Base-by-base conservation (phyloP, 2,888 invertebrate species). In the Drosophila falleni region DNA sequence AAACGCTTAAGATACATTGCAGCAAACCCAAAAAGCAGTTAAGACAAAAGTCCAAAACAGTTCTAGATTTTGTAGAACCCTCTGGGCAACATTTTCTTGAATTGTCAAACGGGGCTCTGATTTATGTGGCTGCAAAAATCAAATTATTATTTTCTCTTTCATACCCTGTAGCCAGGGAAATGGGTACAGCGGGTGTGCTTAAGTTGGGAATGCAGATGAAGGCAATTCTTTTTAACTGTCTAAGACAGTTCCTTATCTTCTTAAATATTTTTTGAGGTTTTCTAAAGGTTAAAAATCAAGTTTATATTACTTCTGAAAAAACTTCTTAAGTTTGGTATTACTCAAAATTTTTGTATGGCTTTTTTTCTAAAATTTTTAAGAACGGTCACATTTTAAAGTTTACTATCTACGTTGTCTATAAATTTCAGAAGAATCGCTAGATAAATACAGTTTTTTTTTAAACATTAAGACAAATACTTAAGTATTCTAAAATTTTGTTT, bases 101-200 rank as follows among this genome's bases (percentile, higher is more conserved):
- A 69, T 83, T 80, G 80, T 79, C 82, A 63, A 41, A 44, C 44
- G 59, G 10, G 10, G 6, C 67, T 64, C 76, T 84, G 84, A 84
- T 84, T 84, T 84, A 84, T 84, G 78, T 69, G 69, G 42, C 76
- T 68, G 73, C 78, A 75, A 67, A 75, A 83, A 80, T 87, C 88
- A 82, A 87, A 82, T 82, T 82, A 82, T 79, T 79, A 73, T 77
- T 71, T 64, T 53, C 61, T 75, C 72, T 67, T 55, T 10, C 15
- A 71, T 64, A 74, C 75, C 69, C 75, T 74, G 69, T 49, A 63
- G 42, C 2, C 41, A 13, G 9, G 11, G 0, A 31, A 56, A 39
- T n/a, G 29, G 10, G 11, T 4, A 29, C 46, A 37, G 5, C 11
- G 47, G 37, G 47, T 37, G 26, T 54, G 29, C 33, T 33, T 3